Conservation (phyloP, 2,888 invertebrate genomes). For the Troides helena region DNA sequence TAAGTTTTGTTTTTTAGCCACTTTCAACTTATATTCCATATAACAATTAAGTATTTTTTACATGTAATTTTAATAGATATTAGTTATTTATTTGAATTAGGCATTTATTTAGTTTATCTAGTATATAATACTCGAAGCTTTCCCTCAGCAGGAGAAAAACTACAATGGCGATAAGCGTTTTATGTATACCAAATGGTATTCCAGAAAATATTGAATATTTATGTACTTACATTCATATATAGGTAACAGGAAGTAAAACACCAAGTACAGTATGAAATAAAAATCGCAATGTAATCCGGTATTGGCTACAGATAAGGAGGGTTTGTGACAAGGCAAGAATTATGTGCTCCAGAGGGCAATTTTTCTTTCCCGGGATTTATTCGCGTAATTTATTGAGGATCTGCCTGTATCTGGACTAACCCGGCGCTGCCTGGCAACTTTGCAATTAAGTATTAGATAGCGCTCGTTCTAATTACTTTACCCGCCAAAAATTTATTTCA, state of each 20-base stretch:
- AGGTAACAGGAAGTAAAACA: slow-evolving; percentile 47
- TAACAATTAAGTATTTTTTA: too few species aligned
- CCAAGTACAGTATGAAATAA: slow-evolving; percentile 75
- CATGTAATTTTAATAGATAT: too few species aligned
- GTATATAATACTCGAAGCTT: too few species aligned
- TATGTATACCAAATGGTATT: too few species aligned
- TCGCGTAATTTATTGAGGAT: slow-evolving; percentile 80
- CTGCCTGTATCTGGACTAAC: slow-evolving; percentile 78
- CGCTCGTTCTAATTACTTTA: slow-evolving; percentile 35
- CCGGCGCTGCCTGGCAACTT: slow-evolving; percentile 57
- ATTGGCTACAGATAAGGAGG: slow-evolving; percentile 80
- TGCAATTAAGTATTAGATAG: slow-evolving; percentile 71
- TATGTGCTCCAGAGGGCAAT: slow-evolving; percentile 81
- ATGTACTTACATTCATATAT: slow-evolving; percentile 16
- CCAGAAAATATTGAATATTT: not conserved
- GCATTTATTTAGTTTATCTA: too few species aligned
- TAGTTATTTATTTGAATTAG: too few species aligned
- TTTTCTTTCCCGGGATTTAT: slow-evolving; percentile 80
- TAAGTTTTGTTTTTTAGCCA: too few species aligned
- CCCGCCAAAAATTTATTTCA: slow-evolving; percentile 47
- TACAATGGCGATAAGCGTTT: too few species aligned
- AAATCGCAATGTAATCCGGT: slow-evolving; percentile 81
- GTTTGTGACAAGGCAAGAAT: slow-evolving; percentile 81
- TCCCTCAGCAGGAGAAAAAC: too few species aligned
- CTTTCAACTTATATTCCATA: too few species aligned